Percentiles rank a stretch among this genome's conserved stretches.
Conservation (phyloP, 1,140 invertebrate species). For the Stegodyphus dumicola region DNA sequence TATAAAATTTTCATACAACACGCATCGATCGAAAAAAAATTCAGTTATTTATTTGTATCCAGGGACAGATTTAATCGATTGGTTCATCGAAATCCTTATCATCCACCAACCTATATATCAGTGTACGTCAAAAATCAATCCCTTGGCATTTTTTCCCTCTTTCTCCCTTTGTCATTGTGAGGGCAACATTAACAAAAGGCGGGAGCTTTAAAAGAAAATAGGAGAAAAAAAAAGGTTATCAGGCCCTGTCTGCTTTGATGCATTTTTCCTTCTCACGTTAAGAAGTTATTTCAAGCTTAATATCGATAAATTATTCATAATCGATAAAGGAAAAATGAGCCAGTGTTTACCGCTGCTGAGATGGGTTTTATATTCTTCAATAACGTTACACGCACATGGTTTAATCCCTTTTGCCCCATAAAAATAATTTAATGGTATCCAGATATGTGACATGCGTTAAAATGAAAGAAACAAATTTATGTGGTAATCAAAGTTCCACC, state of each 20-base stretch:
- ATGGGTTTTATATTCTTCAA: neutral
- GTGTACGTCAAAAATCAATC: conserved; percentile 12
- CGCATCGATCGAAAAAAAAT: conserved; percentile 9
- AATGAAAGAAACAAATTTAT: too few species aligned
- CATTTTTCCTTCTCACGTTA: neutral
- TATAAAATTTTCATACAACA: conserved; percentile 4
- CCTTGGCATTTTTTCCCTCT: neutral
- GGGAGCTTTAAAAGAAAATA: neutral
- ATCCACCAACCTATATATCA: conserved; percentile 29
- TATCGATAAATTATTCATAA: conserved; percentile 47
- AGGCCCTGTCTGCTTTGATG: neutral
- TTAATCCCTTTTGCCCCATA: too few species aligned
- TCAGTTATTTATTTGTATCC: conserved; percentile 52
- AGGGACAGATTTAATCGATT: conserved; percentile 50
- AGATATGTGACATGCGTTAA: too few species aligned
- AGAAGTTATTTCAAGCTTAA: conserved; percentile 41
- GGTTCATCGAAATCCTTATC: conserved; percentile 49
- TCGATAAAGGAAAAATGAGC: conserved; percentile 35
- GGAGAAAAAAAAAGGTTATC: conserved; percentile 8
- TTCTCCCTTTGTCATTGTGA: conserved; percentile 31
- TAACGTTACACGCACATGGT: too few species aligned
- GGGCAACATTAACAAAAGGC: conserved; percentile 25
- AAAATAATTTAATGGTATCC: too few species aligned
- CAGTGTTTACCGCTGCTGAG: conserved; percentile 3
- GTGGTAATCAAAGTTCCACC: too few species aligned